These are phyloP conservation scores for Zaprionus camerounensis DNA, from an alignment of 1,140 invertebrate genomes.

Conservation along the genomic window DNA sequence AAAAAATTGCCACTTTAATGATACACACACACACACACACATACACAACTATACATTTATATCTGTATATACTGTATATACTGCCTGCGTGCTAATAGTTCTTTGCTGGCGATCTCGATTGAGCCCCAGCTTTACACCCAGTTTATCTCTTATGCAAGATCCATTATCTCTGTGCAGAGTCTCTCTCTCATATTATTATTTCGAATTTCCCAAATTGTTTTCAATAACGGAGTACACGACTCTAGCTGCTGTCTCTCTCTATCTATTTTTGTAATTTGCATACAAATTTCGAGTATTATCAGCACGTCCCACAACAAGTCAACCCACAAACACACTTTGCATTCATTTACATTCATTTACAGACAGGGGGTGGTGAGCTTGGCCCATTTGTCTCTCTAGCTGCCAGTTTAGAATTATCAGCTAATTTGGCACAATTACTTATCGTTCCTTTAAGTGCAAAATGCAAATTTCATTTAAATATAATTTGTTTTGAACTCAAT, in stretches of 20 bases:
- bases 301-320: constrained; percentile 8
- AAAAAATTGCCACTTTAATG: constrained; percentile 27
- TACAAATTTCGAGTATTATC: constrained; percentile 22
- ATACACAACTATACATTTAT: neutral
- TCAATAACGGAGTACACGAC: neutral
- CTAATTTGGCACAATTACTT: constrained; percentile 59
- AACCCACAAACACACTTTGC: constrained; percentile 3
- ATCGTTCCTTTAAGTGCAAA: constrained; percentile 32
- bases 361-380: neutral
- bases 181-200: constrained; percentile 10
- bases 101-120: constrained; percentile 9
- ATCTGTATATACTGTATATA: neutral
- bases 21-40: neutral
- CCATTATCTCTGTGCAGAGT: constrained; percentile 18
- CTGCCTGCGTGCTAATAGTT: constrained; percentile 25
- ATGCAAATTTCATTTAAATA: constrained; percentile 15
- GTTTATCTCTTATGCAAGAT: constrained; percentile 36
- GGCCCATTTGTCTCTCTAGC: constrained; percentile 14
- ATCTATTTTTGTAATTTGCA: constrained; percentile 9
- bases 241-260: neutral
- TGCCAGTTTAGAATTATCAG: constrained; percentile 12
- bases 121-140: neutral
- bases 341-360: constrained; percentile 38
- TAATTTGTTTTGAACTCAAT: neutral
- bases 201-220: constrained; percentile 7